Conservation (phyloP, 2,797 vertebrate genomes). For the Buceros bicornis region DNA sequence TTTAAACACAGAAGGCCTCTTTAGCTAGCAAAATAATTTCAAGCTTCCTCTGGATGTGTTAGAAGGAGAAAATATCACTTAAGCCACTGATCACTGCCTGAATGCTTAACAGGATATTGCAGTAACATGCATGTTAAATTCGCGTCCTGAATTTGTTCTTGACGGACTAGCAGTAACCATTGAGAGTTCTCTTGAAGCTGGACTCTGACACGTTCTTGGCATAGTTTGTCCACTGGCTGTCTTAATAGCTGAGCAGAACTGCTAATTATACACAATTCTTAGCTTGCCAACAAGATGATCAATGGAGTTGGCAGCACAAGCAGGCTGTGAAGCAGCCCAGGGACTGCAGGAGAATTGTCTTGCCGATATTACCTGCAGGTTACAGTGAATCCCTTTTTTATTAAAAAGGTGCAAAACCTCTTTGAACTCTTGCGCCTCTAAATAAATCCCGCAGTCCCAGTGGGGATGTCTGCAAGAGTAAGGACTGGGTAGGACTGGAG, state of each 20-base stretch:
- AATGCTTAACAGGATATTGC: not conserved
- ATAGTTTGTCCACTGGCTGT: not conserved
- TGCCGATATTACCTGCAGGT: not conserved
- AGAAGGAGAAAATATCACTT: not conserved
- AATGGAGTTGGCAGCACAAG: not conserved
- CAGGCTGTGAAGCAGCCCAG: not conserved
- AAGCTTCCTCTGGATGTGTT: not conserved
- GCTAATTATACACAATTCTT: not conserved
- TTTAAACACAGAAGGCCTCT: not conserved
- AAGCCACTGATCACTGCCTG: not conserved
- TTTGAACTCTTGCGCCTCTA: not conserved
- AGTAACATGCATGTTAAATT: not conserved
- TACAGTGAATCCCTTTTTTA: not conserved
- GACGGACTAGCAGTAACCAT: not conserved
- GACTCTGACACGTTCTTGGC: not conserved
- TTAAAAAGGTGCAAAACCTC: not conserved
- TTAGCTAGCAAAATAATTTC: not conserved
- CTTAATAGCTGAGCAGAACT: not conserved
- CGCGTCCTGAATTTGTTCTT: not conserved
- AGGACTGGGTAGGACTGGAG: not conserved
- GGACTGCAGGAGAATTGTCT: not conserved
- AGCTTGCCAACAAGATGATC: not conserved
- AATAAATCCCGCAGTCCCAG: not conserved
- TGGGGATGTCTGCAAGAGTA: not conserved
- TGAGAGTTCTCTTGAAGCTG: not conserved